Conservation (phyloP, 2,888 invertebrate species). For the Cryptophagus acutangulus region DNA sequence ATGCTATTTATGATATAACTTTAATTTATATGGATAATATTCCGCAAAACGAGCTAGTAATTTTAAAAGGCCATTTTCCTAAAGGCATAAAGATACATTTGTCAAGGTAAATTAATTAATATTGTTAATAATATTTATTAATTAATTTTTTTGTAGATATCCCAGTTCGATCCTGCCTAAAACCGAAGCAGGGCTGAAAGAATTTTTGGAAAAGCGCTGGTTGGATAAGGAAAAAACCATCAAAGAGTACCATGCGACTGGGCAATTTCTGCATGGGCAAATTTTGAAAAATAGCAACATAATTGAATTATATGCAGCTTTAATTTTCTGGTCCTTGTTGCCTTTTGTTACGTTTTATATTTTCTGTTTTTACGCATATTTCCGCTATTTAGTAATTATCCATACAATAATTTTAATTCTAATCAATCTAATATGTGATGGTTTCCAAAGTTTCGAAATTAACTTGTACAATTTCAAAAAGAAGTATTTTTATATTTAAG, state of each 20-base stretch:
- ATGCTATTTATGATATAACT: conserved; percentile 80
- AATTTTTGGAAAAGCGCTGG: conserved; percentile 65
- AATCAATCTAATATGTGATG: conserved; percentile 55
- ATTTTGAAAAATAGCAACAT: conserved; percentile 38
- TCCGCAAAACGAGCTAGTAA: conserved; percentile 70
- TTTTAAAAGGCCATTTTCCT: conserved; percentile 67
- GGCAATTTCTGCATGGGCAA: conserved; percentile 46
- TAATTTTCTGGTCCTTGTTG: conserved; percentile 63
- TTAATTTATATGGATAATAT: conserved; percentile 74
- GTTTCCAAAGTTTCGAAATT: conserved; percentile 58
- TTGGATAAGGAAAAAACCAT: conserved; percentile 59
- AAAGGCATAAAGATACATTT: conserved; percentile 72
- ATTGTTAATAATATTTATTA: neutral
- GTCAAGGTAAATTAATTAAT: conserved; percentile 51
- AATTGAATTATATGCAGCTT: conserved; percentile 51
- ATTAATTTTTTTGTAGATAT: conserved; percentile 49
- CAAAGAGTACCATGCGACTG: conserved; percentile 55
- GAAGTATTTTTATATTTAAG: no score
- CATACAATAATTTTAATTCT: conserved; percentile 54
- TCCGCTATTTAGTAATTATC: conserved; percentile 54
- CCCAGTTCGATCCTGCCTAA: conserved; percentile 55
- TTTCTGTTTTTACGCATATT: conserved; percentile 47
- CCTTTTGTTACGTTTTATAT: conserved; percentile 50
- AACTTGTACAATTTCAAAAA: conserved; percentile 25
- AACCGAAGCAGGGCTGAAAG: conserved; percentile 54